A percentile compares a stretch with the other conserved stretches of the same genome.
Conservation (phyloP, 2,113 vertebrate genomes). For the Amazona guildingii region DNA sequence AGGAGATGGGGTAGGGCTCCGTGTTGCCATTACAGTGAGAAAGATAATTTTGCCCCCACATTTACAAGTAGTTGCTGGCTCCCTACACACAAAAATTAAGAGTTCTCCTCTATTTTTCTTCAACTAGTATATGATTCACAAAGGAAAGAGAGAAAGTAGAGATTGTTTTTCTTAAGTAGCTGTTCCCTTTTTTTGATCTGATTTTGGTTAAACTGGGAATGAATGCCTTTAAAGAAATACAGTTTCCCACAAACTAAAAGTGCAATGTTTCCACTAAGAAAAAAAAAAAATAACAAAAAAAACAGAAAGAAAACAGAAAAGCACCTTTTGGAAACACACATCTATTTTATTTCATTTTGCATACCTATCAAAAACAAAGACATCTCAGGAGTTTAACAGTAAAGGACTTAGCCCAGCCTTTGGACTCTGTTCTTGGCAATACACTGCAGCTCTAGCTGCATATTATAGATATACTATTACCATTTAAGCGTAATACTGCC, state of each 20-base stretch:
- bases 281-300: background rate
- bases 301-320: background rate
- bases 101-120: background rate
- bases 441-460: background rate
- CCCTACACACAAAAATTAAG: background rate
- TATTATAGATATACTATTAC: background rate
- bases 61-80: background rate
- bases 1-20: background rate
- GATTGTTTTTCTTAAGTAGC: background rate
- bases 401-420: background rate
- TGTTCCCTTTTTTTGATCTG: background rate
- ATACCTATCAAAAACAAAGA: constrained; percentile 14
- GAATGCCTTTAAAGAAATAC: background rate
- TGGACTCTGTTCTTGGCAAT: constrained; percentile 8
- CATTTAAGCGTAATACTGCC: constrained; percentile 38
- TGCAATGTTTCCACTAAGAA: background rate
- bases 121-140: background rate
- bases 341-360: background rate
- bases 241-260: background rate
- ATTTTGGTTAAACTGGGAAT: background rate
- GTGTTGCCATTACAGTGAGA: background rate
- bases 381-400: background rate
- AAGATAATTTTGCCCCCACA: background rate
- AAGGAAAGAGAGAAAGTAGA: background rate
- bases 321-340: background rate